A percentile compares a stretch with the other conserved stretches of the same genome.
These are phyloP conservation scores for Eilema sororculum DNA, from an alignment of 2,888 invertebrate species.

Conservation along the genomic window DNA sequence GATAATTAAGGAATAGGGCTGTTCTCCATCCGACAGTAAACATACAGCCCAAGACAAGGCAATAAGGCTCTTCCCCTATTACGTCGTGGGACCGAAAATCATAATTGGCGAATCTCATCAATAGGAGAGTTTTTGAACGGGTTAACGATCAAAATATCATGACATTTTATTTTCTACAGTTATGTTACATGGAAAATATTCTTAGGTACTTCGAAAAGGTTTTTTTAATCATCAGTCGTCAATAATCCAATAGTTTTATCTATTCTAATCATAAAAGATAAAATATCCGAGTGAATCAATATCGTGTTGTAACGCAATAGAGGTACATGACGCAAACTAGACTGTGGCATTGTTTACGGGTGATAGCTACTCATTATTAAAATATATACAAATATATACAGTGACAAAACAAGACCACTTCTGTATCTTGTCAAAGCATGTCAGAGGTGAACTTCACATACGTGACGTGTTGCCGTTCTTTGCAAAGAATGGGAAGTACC, in stretches of 20 bases:
- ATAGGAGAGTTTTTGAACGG: neutral
- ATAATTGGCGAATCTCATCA: too few species aligned
- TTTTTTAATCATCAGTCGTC: conserved; percentile 4
- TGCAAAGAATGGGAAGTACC: neutral
- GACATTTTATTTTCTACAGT: neutral
- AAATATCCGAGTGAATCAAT: conserved; percentile 16
- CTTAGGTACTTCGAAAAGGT: neutral
- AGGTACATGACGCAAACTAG: conserved; percentile 11
- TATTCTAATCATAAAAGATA: conserved; percentile 26
- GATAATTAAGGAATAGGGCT: too few species aligned
- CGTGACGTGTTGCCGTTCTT: neutral
- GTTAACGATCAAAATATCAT: neutral
- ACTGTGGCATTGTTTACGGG: conserved; percentile 14
- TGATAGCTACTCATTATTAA: conserved; percentile 11
- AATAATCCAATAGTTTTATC: conserved; percentile 23
- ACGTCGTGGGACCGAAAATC: too few species aligned
- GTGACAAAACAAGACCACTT: neutral
- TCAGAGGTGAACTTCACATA: neutral
- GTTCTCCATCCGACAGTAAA: too few species aligned
- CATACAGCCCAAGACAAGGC: too few species aligned
- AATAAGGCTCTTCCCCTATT: too few species aligned
- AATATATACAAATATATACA: neutral
- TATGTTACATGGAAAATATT: neutral
- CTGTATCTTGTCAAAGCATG: neutral
- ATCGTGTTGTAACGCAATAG: conserved; percentile 17